These are phyloP conservation scores for Lordiphosa mommai DNA, from an alignment of 1,140 invertebrate species.

Conservation along the genomic window DNA sequence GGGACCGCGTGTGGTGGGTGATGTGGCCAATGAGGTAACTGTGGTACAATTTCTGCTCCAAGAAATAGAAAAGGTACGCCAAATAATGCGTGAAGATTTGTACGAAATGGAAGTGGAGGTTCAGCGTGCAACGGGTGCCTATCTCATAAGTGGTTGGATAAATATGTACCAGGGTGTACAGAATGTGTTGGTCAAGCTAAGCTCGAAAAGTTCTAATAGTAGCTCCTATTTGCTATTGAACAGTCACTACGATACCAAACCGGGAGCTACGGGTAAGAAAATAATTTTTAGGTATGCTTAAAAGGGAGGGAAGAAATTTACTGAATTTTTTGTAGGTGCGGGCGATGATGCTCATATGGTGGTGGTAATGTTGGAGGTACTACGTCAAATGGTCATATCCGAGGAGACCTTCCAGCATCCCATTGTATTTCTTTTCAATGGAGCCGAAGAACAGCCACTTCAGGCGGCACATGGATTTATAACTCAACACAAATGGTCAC, in stretches of 20 bases:
- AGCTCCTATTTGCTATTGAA: constrained; percentile 88
- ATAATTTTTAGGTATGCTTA: too few species aligned
- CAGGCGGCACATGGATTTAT: too few species aligned
- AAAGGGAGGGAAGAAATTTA: too few species aligned
- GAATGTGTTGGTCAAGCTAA: constrained; percentile 89
- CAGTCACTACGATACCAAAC: constrained; percentile 95
- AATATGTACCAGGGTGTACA: constrained; percentile 85
- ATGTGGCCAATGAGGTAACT: constrained; percentile 84
- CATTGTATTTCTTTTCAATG: constrained; percentile 5
- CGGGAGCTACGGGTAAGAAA: constrained; percentile 84
- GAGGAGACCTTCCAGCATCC: not conserved
- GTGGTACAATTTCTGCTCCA: constrained; percentile 81
- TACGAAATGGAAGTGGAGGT: constrained; percentile 63
- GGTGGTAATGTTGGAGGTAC: constrained; percentile 92
- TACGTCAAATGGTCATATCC: constrained; percentile 65
- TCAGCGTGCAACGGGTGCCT: constrained; percentile 85
- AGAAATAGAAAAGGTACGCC: constrained; percentile 42
- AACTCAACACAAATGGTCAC: too few species aligned
- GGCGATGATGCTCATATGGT: constrained; percentile 94
- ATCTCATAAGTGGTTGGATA: constrained; percentile 87
- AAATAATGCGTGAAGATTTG: constrained; percentile 34
- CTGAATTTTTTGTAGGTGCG: constrained; percentile 83
- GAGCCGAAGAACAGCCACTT: not conserved
- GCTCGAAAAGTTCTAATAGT: constrained; percentile 75
- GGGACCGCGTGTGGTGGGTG: constrained; percentile 85